These are phyloP conservation scores for Shargacucullia verbasci DNA, from an alignment of 2,888 invertebrate genomes.

Conservation along the genomic window DNA sequence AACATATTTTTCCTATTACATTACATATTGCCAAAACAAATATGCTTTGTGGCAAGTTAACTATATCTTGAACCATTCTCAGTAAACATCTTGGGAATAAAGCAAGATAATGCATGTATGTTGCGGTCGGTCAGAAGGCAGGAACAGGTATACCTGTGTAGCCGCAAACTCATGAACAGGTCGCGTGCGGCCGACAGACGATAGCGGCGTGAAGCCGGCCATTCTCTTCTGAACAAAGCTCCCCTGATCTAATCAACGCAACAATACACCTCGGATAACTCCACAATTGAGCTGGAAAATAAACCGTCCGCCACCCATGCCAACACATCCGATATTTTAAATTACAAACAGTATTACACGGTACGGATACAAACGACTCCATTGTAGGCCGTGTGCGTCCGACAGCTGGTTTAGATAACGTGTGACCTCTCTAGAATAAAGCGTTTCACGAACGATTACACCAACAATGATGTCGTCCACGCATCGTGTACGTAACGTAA, in stretches of 20 bases:
- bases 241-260: constrained; percentile 86
- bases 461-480: constrained; percentile 65
- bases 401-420: constrained; percentile 87
- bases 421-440: constrained; percentile 84
- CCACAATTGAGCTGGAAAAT: constrained; percentile 80
- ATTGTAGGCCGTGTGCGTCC: constrained; percentile 81
- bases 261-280: constrained; percentile 84
- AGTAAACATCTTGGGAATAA: constrained; percentile 1
- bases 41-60: neutral
- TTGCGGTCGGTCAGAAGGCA: constrained; percentile 60
- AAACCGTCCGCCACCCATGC: constrained; percentile 72
- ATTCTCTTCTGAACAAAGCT: constrained; percentile 83
- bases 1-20: constrained; percentile 7
- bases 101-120: constrained; percentile 54
- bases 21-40: neutral
- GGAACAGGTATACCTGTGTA: constrained; percentile 62
- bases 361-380: constrained; percentile 81
- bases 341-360: constrained; percentile 86
- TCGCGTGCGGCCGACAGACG: constrained; percentile 76
- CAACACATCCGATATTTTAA: constrained; percentile 83
- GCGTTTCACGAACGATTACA: constrained; percentile 75
- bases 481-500: constrained; percentile 57
- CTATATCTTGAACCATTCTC: neutral
- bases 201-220: constrained; percentile 72
- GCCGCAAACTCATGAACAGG: constrained; percentile 69